phyloP scores from a whole-genome alignment of 2,113 vertebrate genomes.

The Mastomys natalensis region DNA sequence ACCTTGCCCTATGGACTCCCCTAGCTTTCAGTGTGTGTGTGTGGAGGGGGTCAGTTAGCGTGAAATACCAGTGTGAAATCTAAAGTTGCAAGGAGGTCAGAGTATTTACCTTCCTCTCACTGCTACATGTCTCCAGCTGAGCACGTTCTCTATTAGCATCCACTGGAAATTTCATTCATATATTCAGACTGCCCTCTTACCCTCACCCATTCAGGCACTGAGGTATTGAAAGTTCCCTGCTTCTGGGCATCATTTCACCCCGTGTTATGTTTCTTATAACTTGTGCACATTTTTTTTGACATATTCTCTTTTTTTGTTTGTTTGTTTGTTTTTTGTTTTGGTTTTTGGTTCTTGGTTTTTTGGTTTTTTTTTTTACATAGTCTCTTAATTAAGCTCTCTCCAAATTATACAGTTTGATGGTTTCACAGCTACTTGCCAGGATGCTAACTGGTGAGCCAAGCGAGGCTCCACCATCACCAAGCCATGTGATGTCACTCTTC shows the following conservation, averaged over 20 bases:
- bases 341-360: too few species aligned
- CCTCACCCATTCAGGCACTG: background rate
- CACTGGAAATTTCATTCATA: background rate
- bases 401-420: background rate
- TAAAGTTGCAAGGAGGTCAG: background rate
- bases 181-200: background rate
- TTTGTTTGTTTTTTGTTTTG: too few species aligned
- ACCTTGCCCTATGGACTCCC: too few species aligned
- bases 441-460: slow-evolving; percentile 2
- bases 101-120: background rate
- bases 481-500: background rate
- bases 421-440: slow-evolving; percentile 35
- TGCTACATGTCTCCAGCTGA: background rate
- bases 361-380: background rate
- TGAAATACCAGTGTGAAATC: background rate
- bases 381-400: slow-evolving; percentile 39
- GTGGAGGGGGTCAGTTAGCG: background rate
- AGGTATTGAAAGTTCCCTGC: background rate
- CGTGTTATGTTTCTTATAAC: background rate
- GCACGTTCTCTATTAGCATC: background rate
- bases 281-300: background rate
- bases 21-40: background rate
- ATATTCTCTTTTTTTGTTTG: background rate
- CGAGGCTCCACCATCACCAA: background rate
- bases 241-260: background rate